Conservation (phyloP, 2,113 vertebrate species). For the Triplophysa dalaica region DNA sequence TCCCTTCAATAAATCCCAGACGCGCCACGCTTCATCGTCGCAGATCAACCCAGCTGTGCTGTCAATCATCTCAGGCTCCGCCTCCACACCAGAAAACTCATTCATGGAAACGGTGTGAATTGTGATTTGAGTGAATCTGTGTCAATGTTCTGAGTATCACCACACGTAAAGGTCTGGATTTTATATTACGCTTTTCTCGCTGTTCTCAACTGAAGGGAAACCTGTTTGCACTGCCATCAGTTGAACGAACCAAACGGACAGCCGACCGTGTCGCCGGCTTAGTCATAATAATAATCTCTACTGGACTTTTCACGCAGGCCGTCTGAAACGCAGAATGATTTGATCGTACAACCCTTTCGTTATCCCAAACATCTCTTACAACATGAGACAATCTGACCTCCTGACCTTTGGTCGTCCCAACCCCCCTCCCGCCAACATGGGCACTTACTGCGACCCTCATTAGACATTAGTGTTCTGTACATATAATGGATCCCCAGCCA, state of each 20-base stretch:
- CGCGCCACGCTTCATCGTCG: not conserved
- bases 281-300: not conserved
- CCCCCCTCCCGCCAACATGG: conserved; percentile 43
- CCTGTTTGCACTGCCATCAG: conserved; percentile 57
- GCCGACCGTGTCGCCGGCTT: not conserved
- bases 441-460: conserved; percentile 44
- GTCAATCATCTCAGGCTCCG: conserved; percentile 33
- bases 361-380: conserved; percentile 10
- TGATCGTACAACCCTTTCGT: conserved; percentile 12
- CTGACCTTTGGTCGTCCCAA: conserved; percentile 20
- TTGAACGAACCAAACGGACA: conserved; percentile 20
- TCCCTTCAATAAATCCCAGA: conserved; percentile 27
- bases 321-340: conserved; percentile 29
- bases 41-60: conserved; percentile 45
- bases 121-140: conserved; percentile 40
- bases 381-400: conserved; percentile 54
- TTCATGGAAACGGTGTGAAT: conserved; percentile 19
- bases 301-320: conserved; percentile 8
- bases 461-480: conserved; percentile 37
- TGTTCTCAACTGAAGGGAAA: conserved; percentile 28
- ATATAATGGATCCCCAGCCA: conserved; percentile 30
- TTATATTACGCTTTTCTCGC: conserved; percentile 3
- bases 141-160: conserved; percentile 9
- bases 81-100: not conserved
- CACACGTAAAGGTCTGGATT: not conserved